Conservation (phyloP, 1,140 invertebrate species). For the Drosophila arizonae region DNA sequence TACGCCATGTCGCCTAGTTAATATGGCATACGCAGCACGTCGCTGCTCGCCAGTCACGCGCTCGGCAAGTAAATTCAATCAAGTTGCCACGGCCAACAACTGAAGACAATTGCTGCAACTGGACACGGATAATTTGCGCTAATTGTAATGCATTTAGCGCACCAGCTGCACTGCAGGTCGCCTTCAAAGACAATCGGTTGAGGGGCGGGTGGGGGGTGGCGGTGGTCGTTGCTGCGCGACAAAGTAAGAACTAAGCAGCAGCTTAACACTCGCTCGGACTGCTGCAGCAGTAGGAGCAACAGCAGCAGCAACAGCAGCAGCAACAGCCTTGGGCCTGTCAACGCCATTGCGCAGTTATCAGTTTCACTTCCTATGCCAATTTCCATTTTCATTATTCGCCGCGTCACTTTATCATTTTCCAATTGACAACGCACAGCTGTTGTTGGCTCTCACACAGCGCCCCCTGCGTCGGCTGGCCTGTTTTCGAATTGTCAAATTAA, state of each 20-base stretch:
- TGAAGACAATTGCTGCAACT: conserved; percentile 57
- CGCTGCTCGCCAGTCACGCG: conserved; percentile 57
- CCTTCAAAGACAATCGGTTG: conserved; percentile 18
- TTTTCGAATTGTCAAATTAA: conserved; percentile 80
- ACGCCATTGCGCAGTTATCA: conserved; percentile 41
- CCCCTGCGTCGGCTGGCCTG: conserved; percentile 29
- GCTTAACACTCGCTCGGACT: conserved; percentile 16
- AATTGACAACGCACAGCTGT: conserved; percentile 76
- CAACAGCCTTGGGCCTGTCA: conserved; percentile 18
- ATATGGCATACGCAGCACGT: conserved; percentile 59
- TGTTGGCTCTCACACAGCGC: conserved; percentile 22
- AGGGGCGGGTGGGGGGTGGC: too few relatives aligned
- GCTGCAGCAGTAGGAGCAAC: not conserved
- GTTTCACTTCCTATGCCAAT: conserved; percentile 54
- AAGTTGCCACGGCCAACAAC: conserved; percentile 56
- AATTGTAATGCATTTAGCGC: conserved; percentile 73
- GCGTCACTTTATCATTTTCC: conserved; percentile 74
- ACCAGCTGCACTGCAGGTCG: conserved; percentile 40
- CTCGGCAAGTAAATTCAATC: conserved; percentile 70
- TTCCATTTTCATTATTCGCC: conserved; percentile 48
- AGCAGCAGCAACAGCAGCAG: not conserved
- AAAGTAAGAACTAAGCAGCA: conserved; percentile 33
- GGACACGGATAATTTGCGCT: conserved; percentile 69
- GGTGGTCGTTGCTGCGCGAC: not conserved
- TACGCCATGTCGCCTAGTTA: conserved; percentile 14